phyloP scores from a whole-genome alignment of 1,140 invertebrate species.

The Sarcophaga peregrina region DNA sequence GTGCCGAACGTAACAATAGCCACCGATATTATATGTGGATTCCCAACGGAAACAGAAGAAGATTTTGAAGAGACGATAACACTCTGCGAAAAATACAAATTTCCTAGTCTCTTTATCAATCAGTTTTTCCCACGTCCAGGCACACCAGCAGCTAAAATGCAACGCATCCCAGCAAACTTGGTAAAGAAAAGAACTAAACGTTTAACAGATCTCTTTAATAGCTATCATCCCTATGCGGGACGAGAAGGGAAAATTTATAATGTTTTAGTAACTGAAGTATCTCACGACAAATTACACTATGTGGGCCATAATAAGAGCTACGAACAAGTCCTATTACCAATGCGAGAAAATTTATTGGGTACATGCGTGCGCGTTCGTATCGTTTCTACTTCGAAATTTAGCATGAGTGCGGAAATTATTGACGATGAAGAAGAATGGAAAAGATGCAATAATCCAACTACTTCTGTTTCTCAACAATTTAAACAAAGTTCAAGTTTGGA shows the following conservation, averaged over 20 bases:
- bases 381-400: conserved; percentile 83
- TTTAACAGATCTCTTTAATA: conserved; percentile 91
- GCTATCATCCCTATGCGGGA: conserved; percentile 86
- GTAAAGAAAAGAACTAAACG: conserved; percentile 91
- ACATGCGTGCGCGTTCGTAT: conserved; percentile 86
- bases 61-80: conserved; percentile 92
- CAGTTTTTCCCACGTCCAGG: conserved; percentile 97
- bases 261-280: conserved; percentile 92
- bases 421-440: conserved; percentile 67
- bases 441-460: conserved; percentile 23
- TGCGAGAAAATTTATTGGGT: conserved; percentile 81
- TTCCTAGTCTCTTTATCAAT: conserved; percentile 96
- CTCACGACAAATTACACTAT: conserved; percentile 89
- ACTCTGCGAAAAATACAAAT: conserved; percentile 88
- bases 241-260: conserved; percentile 81
- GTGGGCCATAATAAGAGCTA: conserved; percentile 97
- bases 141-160: conserved; percentile 93
- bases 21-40: conserved; percentile 98
- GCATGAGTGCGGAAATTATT: conserved; percentile 81
- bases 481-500: not conserved
- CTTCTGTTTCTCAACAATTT: not conserved
- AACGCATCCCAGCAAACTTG: conserved; percentile 79
- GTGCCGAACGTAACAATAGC: conserved; percentile 87
- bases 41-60: conserved; percentile 92
- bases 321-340: conserved; percentile 91